Conservation (phyloP, 2,888 invertebrate genomes). For the Beris chalybata region DNA sequence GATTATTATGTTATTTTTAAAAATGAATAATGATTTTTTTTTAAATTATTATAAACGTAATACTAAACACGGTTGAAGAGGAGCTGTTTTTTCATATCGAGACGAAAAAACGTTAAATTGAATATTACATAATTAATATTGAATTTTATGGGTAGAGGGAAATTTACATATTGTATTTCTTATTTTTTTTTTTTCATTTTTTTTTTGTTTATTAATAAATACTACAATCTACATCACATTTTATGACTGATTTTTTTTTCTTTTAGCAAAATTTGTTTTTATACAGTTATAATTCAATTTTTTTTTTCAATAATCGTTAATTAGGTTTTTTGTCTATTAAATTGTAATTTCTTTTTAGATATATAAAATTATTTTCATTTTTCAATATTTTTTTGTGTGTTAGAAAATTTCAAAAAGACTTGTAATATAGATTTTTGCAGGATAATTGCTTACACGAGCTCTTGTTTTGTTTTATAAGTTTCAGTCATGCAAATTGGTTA, state of each 20-base stretch:
- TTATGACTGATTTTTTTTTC: conserved; percentile 42
- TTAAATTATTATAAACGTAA: background rate
- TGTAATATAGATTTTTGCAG: conserved; percentile 3
- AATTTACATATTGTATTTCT: background rate
- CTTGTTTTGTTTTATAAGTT: background rate
- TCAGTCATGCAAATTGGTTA: too few species aligned
- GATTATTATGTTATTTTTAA: background rate
- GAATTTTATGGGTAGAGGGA: background rate
- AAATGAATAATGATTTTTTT: background rate
- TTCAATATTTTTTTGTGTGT: conserved; percentile 1
- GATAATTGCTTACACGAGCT: conserved; percentile 10
- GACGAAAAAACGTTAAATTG: background rate
- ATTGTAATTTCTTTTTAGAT: background rate
- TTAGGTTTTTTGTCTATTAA: conserved; percentile 13
- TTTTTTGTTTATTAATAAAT: conserved; percentile 39
- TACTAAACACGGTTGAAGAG: conserved; percentile 2
- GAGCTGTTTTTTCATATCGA: background rate
- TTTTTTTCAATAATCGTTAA: conserved; percentile 11
- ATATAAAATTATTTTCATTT: conserved; percentile 10
- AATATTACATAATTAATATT: conserved; percentile 3
- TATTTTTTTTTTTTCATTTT: conserved; percentile 12
- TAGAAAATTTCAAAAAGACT: background rate
- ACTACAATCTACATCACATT: conserved; percentile 45
- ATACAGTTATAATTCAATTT: background rate
- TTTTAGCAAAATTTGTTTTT: conserved; percentile 22